Conservation (phyloP, 2,888 invertebrate genomes). For the Polymixis lichenea region DNA sequence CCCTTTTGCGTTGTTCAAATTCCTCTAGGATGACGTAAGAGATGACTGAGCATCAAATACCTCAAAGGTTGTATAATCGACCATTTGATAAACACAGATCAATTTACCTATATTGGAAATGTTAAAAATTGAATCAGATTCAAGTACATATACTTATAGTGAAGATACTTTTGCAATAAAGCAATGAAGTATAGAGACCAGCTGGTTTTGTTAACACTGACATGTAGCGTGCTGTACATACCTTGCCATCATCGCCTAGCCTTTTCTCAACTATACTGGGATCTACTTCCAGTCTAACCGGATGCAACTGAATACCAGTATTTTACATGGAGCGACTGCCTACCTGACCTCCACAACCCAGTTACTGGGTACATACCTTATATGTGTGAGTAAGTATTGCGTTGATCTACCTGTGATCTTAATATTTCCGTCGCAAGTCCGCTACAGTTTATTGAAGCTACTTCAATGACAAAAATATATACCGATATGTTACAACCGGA, state of each 20-base stretch:
- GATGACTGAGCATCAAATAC: neutral
- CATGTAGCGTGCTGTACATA: neutral
- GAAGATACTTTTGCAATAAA: neutral
- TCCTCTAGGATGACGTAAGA: neutral
- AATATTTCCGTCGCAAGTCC: neutral
- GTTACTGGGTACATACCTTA: neutral
- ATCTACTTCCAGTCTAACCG: no score
- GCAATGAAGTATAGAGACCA: no score
- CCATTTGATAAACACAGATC: neutral
- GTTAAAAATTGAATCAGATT: neutral
- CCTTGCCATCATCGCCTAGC: no score
- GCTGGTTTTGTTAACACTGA: neutral
- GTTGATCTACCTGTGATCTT: neutral
- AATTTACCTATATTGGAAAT: neutral
- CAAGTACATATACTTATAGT: no score
- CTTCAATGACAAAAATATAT: slow-evolving; percentile 4
- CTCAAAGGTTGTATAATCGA: no score
- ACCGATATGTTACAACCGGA: neutral
- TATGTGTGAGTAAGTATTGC: neutral
- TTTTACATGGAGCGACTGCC: no score
- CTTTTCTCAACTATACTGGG: no score
- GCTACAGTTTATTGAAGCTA: neutral
- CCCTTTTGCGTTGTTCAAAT: neutral
- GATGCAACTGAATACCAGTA: no score
- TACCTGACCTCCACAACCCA: no score